Base-by-base conservation (phyloP, 2,113 vertebrate species). In the Lycocorax pyrrhopterus region DNA sequence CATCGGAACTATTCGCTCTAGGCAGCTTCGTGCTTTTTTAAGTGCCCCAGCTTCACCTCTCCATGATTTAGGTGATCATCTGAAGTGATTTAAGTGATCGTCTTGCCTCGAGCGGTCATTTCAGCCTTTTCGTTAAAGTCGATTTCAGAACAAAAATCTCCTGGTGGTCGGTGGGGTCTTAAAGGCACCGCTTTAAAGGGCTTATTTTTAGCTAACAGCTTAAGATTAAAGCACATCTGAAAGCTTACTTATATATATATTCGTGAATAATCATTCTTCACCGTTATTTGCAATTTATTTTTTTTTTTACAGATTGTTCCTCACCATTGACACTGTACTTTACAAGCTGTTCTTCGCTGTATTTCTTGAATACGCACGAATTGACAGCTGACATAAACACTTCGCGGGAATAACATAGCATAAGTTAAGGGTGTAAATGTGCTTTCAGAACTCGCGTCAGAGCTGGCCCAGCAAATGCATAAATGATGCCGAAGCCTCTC, bases 391-490 rank as follows among this genome's bases (percentile, higher is more conserved):
- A 12, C 21, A 4, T 22, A 39, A 68, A 64, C 49, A 12, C 15
- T 29, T 35, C 1, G 1, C 3, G 14, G 12, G 11, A 83, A 55
- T 29, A 37, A 37, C 5, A 14, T 0, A 9, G 20, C 12, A 4
- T 11, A 23, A 55, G 14, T 39, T 62, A 16, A 41, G n/a, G 3
- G 20, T 11, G 32, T 16, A 53, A 39, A 22, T 9, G 8, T 15
- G n/a, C 16, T 30, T 44, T 56, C 25, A 29, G 39, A 78, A 14
- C 3, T 35, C 52, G 7, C 6, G 7, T 5, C 30, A 41, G 30
- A 59, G 22, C 35, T 47, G 79, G 49, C 44, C 23, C 56, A 52
- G 6, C 9, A 49, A 71, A 47, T 1, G 29, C 22, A 4, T 12
- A 58, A 68, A 21, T 4, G 7, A 13, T 16, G 2, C 8, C 17